Conservation (phyloP, 2,888 invertebrate genomes). For the Pteria penguin region DNA sequence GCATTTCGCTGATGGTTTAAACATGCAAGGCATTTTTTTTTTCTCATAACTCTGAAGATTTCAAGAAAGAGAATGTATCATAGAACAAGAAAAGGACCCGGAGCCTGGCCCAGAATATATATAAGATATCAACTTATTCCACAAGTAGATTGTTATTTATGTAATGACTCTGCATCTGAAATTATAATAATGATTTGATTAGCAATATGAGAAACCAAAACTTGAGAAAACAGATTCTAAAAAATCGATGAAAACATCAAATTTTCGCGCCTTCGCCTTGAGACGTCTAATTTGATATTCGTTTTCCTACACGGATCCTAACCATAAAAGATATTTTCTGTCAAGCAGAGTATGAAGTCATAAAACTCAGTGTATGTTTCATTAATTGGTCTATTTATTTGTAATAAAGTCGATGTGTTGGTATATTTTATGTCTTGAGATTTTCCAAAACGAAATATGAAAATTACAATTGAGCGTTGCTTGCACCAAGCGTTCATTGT, state of each 20-base stretch:
- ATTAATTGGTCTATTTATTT: constrained; percentile 32
- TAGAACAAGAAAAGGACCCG: too few species aligned
- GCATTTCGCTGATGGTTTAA: constrained; percentile 42
- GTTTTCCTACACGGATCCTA: not conserved
- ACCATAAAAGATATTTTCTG: constrained; percentile 15
- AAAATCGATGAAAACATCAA: too few species aligned
- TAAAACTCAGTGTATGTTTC: constrained; percentile 28
- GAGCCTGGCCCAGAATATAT: too few species aligned
- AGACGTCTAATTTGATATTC: not conserved
- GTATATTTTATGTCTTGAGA: constrained; percentile 22
- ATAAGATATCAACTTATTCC: too few species aligned
- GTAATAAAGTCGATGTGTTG: constrained; percentile 13
- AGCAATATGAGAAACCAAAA: too few species aligned
- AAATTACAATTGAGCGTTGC: constrained; percentile 10
- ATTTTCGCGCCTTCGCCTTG: too few species aligned
- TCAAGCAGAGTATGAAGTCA: constrained; percentile 1
- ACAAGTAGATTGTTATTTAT: too few species aligned
- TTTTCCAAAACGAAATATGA: constrained; percentile 19
- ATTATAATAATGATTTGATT: too few species aligned
- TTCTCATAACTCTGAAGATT: too few species aligned
- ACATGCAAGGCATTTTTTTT: constrained; percentile 16
- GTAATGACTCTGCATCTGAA: too few species aligned
- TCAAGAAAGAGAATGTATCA: too few species aligned
- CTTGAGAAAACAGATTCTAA: too few species aligned
- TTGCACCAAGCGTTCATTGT: constrained; percentile 21